phyloP scores from a whole-genome alignment of 2,113 vertebrate species.

The Malurus melanocephalus region DNA sequence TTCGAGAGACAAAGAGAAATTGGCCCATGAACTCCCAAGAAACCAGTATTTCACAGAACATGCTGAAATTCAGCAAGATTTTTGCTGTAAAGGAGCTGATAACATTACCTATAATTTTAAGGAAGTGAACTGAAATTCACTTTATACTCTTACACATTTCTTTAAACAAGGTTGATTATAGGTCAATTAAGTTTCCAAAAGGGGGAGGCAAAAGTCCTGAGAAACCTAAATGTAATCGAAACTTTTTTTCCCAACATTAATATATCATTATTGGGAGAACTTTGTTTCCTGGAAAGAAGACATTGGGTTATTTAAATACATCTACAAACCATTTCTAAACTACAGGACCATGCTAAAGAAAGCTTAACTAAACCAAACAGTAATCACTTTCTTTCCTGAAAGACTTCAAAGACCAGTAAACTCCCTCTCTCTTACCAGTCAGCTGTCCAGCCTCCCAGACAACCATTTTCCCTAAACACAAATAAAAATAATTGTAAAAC shows the following conservation, averaged over 20 bases:
- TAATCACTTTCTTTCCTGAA: not conserved
- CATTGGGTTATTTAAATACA: not conserved
- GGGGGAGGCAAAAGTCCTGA: fast-evolving
- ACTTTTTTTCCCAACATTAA: not conserved
- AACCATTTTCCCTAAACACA: not conserved
- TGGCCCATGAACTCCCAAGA: not conserved
- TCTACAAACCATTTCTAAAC: not conserved
- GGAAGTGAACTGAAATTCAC: not conserved
- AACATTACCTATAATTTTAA: not conserved
- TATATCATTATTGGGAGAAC: not conserved
- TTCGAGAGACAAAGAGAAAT: not conserved
- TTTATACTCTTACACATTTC: not conserved
- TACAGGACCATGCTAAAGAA: not conserved
- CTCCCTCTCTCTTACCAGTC: not conserved
- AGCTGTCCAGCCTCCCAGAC: not conserved
- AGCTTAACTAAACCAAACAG: not conserved
- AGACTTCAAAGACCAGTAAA: not conserved
- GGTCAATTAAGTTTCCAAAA: not conserved
- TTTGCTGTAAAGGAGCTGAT: not conserved
- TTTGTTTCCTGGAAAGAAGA: not conserved
- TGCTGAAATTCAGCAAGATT: not conserved
- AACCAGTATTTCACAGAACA: not conserved
- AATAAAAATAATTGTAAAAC: not conserved
- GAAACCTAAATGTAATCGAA: not conserved
- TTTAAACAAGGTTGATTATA: not conserved